These are phyloP conservation scores for Sclerodermus sp. DNA, from an alignment of 2,888 invertebrate genomes.

Conservation along the genomic window DNA sequence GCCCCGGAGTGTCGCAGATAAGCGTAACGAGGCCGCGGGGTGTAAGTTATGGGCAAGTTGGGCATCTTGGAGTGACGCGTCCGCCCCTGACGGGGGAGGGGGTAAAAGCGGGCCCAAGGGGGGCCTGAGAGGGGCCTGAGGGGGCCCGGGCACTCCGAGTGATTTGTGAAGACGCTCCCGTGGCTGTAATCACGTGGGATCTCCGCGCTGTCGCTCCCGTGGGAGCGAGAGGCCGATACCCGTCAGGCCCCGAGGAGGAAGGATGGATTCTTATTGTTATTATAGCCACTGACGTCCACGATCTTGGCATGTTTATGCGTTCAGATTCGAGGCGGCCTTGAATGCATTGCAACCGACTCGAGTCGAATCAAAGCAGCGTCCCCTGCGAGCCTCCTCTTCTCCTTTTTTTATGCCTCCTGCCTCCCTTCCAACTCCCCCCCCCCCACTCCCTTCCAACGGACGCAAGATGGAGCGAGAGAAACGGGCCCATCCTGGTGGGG, in stretches of 20 bases:
- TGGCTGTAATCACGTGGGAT: conserved; percentile 56
- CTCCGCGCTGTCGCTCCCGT: conserved; percentile 47
- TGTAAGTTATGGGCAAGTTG: conserved; percentile 36
- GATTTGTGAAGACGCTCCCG: conserved; percentile 58
- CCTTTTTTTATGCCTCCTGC: conserved; percentile 13
- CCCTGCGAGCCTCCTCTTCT: conserved; percentile 26
- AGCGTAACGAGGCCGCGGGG: conserved; percentile 32
- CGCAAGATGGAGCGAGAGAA: not conserved
- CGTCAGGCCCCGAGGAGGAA: conserved; percentile 26
- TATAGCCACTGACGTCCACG: conserved; percentile 55
- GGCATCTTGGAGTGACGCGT: conserved; percentile 21
- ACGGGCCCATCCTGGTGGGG: conserved; percentile 1
- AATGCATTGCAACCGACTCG: conserved; percentile 39
- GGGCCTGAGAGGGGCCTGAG: not conserved
- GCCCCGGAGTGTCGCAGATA: conserved; percentile 17
- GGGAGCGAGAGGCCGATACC: conserved; percentile 31
- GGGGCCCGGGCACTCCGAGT: conserved; percentile 35
- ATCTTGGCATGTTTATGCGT: conserved; percentile 56
- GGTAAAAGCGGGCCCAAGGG: conserved; percentile 11
- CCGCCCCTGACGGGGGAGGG: conserved; percentile 16
- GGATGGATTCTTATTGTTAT: conserved; percentile 55
- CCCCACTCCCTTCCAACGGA: not conserved
- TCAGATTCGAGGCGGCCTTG: conserved; percentile 55
- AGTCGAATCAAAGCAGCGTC: conserved; percentile 34
- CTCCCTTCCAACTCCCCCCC: conserved; percentile 1